Base-by-base conservation (phyloP, 2,888 invertebrate genomes). In the Uropetala carovei region DNA sequence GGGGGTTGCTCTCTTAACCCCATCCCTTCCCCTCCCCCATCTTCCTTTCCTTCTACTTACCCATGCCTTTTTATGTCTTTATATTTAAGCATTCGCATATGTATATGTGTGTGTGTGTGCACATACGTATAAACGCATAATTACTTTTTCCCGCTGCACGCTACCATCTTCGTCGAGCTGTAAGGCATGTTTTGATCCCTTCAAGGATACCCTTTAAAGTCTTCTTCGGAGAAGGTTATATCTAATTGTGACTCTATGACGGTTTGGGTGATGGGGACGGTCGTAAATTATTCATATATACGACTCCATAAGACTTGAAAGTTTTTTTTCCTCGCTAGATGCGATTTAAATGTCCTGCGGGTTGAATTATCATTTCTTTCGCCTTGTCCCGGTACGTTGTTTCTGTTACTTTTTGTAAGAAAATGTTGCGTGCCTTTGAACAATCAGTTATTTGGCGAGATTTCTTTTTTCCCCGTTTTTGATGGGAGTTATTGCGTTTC, bases 351-450 rank as follows among this genome's bases (percentile, higher is more conserved):
- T 64, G 89, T 59, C 60, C 89, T 30, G 59, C 30, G 27, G 64
- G 89, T 60, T 58, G 89, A 64, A 89, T 89, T 64, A 89, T 89
- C 64, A 30, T 89, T 60, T 89, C 30, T 27, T 59, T 58, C 86
- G 30, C 13, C 59, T 59, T 60, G 64, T 30, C 18, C 9, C 64
- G 59, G 83, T 83, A 83, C 56, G 56, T 43, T 83, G 83, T 59
- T 89, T 43, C 16, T 30, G 64, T 64, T 64, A 18, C 64, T 60
- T 64, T 43, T 64, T 64, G 10, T 89, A 27, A 59, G n/a, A 60
- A 64, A 89, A 60, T 30, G 89, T 89, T 18, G 89, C 89, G 89
- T 89, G 89, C 89, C 14, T 18, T 43, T 22, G 58, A 18, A 30
- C 89, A 89, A 89, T 89, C 89, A 89, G 18, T 64, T 60, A 30